These are phyloP conservation scores for Drosophila kuntzei DNA, from an alignment of 2,888 invertebrate genomes.

Conservation along the genomic window DNA sequence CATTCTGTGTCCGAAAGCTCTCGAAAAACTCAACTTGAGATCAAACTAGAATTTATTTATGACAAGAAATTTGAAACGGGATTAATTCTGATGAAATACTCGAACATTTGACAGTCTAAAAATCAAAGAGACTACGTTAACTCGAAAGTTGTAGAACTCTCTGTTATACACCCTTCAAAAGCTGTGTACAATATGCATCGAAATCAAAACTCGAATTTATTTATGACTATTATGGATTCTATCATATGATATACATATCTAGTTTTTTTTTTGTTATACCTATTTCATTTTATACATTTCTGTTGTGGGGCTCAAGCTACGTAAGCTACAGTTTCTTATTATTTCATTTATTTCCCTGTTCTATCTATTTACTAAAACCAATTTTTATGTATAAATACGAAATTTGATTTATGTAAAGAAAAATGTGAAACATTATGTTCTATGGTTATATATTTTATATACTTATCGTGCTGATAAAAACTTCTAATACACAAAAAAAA, in stretches of 20 bases:
- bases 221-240: slow-evolving; percentile 16
- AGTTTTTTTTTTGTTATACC: slow-evolving; percentile 30
- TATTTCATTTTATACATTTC: slow-evolving; percentile 34
- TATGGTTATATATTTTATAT: slow-evolving; percentile 59
- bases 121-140: not conserved
- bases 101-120: not conserved
- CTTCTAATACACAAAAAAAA: slow-evolving; percentile 52
- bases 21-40: not conserved
- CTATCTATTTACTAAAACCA: slow-evolving; percentile 62
- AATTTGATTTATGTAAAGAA: slow-evolving; percentile 67
- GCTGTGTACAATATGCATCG: slow-evolving; percentile 10
- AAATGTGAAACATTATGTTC: slow-evolving; percentile 72
- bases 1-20: slow-evolving; percentile 1
- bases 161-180: slow-evolving; percentile 23
- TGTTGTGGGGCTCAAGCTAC: slow-evolving; percentile 75
- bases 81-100: slow-evolving; percentile 21
- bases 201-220: slow-evolving; percentile 34
- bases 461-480: slow-evolving; percentile 52
- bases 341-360: slow-evolving; percentile 26
- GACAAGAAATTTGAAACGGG: not conserved
- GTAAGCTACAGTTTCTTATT: slow-evolving; percentile 65
- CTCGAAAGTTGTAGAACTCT: slow-evolving; percentile 9
- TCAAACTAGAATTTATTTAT: not conserved
- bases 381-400: slow-evolving; percentile 68
- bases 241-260: slow-evolving; percentile 12